Conservation (phyloP, 2,888 invertebrate species). For the Chrysolina oricalcia region DNA sequence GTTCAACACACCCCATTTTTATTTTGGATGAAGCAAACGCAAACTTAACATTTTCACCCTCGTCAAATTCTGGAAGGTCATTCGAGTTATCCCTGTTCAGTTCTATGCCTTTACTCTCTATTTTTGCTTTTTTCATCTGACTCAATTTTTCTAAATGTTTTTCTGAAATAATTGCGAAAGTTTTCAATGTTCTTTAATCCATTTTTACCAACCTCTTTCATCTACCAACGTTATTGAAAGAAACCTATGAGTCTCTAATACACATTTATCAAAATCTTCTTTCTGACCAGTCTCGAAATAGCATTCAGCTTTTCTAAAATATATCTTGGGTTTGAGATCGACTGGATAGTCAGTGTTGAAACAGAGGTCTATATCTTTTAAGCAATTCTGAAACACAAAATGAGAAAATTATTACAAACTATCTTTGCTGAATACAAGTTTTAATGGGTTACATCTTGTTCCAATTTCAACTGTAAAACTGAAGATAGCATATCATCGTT, state of each 20-base stretch:
- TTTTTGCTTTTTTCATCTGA: constrained; percentile 62
- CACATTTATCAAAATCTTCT: constrained; percentile 60
- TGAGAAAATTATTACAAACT: background rate
- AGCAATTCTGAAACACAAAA: constrained; percentile 73
- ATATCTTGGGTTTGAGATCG: constrained; percentile 78
- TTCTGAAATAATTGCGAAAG: constrained; percentile 53
- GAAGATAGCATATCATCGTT: background rate
- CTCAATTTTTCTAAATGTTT: constrained; percentile 62
- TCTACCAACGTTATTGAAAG: constrained; percentile 54
- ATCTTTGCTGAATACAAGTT: too few species aligned
- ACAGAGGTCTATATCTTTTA: constrained; percentile 78
- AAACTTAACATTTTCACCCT: constrained; percentile 74
- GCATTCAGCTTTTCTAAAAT: constrained; percentile 79
- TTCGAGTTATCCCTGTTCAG: constrained; percentile 56
- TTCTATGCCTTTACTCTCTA: constrained; percentile 53
- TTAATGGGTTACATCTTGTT: too few species aligned
- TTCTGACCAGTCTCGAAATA: constrained; percentile 72
- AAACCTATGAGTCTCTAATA: constrained; percentile 59
- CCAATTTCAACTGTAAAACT: background rate
- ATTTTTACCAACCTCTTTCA: constrained; percentile 58
- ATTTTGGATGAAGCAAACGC: constrained; percentile 74
- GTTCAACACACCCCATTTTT: constrained; percentile 68
- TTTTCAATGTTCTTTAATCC: background rate
- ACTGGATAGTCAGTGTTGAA: constrained; percentile 77
- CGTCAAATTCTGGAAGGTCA: constrained; percentile 70